Evolutionary conservation across 2,888 invertebrate species (phyloP).

Genomic region (Sinohyriopsis cumingii): DNA sequence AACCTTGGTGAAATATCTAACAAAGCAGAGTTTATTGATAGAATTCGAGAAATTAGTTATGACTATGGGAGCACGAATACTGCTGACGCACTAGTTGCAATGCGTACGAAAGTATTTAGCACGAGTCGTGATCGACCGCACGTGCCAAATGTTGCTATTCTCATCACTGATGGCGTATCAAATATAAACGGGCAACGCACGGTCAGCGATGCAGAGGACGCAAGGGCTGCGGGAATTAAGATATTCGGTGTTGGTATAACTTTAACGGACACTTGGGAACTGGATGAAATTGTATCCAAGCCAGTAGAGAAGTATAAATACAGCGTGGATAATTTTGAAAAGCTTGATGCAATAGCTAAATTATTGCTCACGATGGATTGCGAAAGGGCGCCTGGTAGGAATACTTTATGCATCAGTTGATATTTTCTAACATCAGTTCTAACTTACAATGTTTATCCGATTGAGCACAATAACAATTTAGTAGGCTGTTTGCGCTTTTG

Average conservation of each 20-base stretch:
- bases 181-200: slow-evolving; percentile 61
- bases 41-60: too few relatives aligned
- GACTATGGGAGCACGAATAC: slow-evolving; percentile 62
- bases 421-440: too few relatives aligned
- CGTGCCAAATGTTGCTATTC: slow-evolving; percentile 56
- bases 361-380: neutral
- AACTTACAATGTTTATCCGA: too few relatives aligned
- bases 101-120: slow-evolving; percentile 57
- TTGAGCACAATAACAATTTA: too few relatives aligned
- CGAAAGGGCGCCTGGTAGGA: too few relatives aligned
- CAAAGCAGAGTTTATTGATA: slow-evolving; percentile 8
- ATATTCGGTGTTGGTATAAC: slow-evolving; percentile 59
- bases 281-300: slow-evolving; percentile 52
- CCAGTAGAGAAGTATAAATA: slow-evolving; percentile 45
- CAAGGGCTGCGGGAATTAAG: slow-evolving; percentile 43
- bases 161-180: slow-evolving; percentile 67
- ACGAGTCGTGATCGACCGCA: slow-evolving; percentile 54
- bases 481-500: too few relatives aligned
- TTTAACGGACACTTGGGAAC: slow-evolving; percentile 49
- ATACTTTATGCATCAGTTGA: too few relatives aligned
- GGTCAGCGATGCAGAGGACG: slow-evolving; percentile 51
- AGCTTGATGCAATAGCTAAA: slow-evolving; percentile 33
- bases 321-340: slow-evolving; percentile 40
- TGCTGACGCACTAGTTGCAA: slow-evolving; percentile 55
- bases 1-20: slow-evolving; percentile 25